Conservation (phyloP, 2,113 vertebrate species). For the Pomatorhinus ruficollis region DNA sequence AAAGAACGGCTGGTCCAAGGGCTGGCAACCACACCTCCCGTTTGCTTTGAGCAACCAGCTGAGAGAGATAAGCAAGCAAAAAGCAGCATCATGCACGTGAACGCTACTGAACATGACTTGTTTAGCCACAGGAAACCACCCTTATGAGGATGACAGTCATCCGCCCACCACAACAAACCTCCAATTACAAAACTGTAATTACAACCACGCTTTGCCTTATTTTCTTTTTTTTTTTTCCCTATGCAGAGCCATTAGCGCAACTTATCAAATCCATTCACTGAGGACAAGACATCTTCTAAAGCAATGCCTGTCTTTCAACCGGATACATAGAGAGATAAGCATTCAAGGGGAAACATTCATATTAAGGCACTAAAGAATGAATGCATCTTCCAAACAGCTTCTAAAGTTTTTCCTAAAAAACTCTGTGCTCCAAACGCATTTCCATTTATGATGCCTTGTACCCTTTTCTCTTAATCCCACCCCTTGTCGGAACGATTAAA, state of each 20-base stretch:
- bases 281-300: neutral
- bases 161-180: neutral
- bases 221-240: neutral
- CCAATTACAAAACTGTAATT: neutral
- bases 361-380: neutral
- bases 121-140: neutral
- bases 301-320: neutral
- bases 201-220: neutral
- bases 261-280: neutral
- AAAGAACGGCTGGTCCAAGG: neutral
- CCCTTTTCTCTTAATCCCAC: neutral
- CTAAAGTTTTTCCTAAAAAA: neutral
- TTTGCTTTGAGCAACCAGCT: neutral
- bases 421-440: neutral
- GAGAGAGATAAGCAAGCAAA: neutral
- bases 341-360: neutral
- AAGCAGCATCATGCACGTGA: fast-evolving
- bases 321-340: neutral
- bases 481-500: neutral
- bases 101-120: neutral
- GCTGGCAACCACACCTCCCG: neutral
- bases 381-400: neutral
- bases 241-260: neutral
- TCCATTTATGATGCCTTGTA: neutral
- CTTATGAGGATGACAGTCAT: neutral